Evolutionary conservation across 2,113 vertebrate genomes (phyloP).

Genomic region (Chauna torquata): DNA sequence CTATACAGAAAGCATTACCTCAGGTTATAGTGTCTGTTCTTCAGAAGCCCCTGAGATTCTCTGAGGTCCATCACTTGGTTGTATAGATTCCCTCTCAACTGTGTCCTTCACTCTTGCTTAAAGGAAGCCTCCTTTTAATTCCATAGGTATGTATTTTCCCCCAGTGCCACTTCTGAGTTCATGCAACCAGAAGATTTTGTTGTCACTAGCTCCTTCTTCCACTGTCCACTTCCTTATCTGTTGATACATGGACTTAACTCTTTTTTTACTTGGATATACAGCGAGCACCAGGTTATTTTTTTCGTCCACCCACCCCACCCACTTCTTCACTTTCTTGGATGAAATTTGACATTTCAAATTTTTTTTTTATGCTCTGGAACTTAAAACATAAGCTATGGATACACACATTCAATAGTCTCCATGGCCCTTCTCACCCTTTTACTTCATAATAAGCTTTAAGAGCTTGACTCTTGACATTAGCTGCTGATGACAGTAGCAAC

Average conservation of each 20-base stretch:
- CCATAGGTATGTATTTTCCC: background rate
- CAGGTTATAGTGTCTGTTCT: background rate
- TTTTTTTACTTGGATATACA: background rate
- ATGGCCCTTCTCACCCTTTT: background rate
- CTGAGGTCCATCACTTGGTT: background rate
- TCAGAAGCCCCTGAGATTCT: background rate
- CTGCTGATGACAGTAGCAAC: background rate
- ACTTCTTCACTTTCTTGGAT: background rate
- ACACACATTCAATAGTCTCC: background rate
- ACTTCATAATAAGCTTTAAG: background rate
- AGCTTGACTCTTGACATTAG: background rate
- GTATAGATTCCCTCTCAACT: background rate
- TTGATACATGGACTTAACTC: background rate
- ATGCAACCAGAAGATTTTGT: background rate
- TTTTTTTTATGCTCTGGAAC: background rate
- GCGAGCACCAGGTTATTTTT: background rate
- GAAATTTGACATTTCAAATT: background rate
- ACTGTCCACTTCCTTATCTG: background rate
- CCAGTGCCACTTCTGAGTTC: background rate
- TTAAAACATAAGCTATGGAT: background rate
- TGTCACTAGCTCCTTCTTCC: background rate
- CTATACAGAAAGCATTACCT: background rate
- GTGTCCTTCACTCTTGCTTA: background rate
- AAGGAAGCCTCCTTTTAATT: background rate
- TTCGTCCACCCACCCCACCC: too few species aligned